These are phyloP conservation scores for Lumbricus terrestris DNA, from an alignment of 2,888 invertebrate species.

Conservation along the genomic window DNA sequence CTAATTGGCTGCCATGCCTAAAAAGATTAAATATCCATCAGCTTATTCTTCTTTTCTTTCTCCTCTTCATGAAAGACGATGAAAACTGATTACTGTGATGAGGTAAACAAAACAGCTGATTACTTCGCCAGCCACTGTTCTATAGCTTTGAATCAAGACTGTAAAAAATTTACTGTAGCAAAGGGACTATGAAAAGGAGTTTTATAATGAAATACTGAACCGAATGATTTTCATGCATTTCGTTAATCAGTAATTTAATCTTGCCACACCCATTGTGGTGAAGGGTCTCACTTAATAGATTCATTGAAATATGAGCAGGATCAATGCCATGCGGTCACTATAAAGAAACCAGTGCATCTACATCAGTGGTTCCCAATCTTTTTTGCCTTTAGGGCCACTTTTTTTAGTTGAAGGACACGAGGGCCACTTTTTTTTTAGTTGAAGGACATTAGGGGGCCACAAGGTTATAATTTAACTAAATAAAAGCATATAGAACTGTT, in stretches of 20 bases:
- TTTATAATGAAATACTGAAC: neutral
- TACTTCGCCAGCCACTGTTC: neutral
- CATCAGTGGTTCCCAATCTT: no score
- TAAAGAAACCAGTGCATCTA: neutral
- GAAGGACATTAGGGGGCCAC: no score
- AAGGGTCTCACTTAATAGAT: no score
- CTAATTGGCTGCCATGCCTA: no score
- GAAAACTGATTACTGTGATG: neutral
- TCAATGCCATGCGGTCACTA: neutral
- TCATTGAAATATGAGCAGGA: no score
- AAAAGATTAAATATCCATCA: no score
- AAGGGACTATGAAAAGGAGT: neutral
- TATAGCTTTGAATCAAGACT: neutral
- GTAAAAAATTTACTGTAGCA: neutral
- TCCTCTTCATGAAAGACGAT: neutral
- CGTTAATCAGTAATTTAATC: neutral
- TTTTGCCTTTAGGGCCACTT: no score
- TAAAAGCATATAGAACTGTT: no score
- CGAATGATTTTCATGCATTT: neutral
- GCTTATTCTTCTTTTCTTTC: neutral
- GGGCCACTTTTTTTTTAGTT: no score
- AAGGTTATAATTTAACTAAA: no score
- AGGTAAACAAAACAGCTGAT: neutral
- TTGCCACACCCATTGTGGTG: no score
- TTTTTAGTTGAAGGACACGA: no score